A percentile compares a stretch with the other conserved stretches of the same genome.
phyloP scores from a whole-genome alignment of 2,888 invertebrate genomes.

The Drosophila limbata region DNA sequence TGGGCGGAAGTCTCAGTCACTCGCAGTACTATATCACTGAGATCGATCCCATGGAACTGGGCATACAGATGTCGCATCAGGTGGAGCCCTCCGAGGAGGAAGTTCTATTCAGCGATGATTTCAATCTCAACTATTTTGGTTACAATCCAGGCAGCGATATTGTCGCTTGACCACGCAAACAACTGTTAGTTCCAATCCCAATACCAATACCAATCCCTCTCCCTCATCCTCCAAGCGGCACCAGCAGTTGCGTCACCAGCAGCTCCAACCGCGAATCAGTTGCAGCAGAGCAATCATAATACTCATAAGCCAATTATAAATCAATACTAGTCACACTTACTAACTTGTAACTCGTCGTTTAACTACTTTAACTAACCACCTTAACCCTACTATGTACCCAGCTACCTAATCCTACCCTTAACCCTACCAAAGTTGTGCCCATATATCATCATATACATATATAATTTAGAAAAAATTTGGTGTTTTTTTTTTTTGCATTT shows the following conservation, averaged over 20 bases:
- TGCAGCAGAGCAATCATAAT: constrained; percentile 41
- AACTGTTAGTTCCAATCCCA: constrained; percentile 9
- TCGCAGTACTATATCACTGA: constrained; percentile 84
- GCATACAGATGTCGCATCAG: constrained; percentile 84
- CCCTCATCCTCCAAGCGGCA: not conserved
- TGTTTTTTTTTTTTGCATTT: too few species aligned
- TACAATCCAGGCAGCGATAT: constrained; percentile 84
- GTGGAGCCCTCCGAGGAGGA: constrained; percentile 82
- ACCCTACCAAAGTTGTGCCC: not conserved
- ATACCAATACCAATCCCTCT: not conserved
- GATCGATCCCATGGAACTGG: constrained; percentile 85
- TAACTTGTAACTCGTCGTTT: constrained; percentile 19
- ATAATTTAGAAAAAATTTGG: too few species aligned
- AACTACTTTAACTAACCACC: constrained; percentile 63
- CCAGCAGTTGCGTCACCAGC: constrained; percentile 10
- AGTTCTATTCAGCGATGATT: constrained; percentile 85
- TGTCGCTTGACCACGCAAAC: constrained; percentile 84
- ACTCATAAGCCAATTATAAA: constrained; percentile 77
- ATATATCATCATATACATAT: too few species aligned
- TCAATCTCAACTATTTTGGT: constrained; percentile 85
- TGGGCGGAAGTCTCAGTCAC: constrained; percentile 38
- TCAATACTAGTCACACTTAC: constrained; percentile 75
- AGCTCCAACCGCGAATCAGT: not conserved
- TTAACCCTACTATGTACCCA: not conserved
- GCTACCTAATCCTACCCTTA: not conserved